Conservation (phyloP, 2,113 vertebrate species). For the Lagenorhynchus albirostris region DNA sequence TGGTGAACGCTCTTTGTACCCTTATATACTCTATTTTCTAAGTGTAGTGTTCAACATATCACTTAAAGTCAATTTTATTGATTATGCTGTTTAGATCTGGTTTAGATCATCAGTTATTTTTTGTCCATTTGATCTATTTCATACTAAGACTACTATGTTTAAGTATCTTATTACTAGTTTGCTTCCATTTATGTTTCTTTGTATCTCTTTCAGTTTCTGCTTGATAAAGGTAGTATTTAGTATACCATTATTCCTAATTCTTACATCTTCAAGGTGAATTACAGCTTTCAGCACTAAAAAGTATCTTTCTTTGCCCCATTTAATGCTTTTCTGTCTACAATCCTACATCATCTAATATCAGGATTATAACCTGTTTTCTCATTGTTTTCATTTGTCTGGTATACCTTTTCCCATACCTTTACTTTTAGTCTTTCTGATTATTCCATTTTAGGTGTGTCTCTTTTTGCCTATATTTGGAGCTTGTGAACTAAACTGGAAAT, state of each 20-base stretch:
- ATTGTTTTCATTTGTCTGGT: background rate
- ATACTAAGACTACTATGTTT: background rate
- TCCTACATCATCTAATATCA: background rate
- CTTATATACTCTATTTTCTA: background rate
- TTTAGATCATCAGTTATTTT: background rate
- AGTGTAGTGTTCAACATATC: background rate
- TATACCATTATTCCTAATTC: background rate
- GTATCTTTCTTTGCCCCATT: background rate
- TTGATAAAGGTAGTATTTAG: background rate
- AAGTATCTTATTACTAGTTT: background rate
- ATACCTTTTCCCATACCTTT: background rate
- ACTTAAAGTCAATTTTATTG: background rate
- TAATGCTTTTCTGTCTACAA: background rate
- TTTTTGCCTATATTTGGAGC: background rate
- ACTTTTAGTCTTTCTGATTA: background rate
- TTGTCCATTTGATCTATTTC: background rate
- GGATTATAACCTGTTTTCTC: background rate
- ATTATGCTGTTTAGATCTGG: background rate
- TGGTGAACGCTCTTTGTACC: background rate
- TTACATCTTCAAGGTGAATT: background rate
- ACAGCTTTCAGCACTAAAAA: background rate
- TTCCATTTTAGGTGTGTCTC: background rate
- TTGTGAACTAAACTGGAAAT: background rate
- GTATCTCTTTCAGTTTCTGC: background rate
- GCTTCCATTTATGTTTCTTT: background rate